These are phyloP conservation scores for Triplophysa siluroides DNA, from an alignment of 2,113 vertebrate species.

Conservation along the genomic window DNA sequence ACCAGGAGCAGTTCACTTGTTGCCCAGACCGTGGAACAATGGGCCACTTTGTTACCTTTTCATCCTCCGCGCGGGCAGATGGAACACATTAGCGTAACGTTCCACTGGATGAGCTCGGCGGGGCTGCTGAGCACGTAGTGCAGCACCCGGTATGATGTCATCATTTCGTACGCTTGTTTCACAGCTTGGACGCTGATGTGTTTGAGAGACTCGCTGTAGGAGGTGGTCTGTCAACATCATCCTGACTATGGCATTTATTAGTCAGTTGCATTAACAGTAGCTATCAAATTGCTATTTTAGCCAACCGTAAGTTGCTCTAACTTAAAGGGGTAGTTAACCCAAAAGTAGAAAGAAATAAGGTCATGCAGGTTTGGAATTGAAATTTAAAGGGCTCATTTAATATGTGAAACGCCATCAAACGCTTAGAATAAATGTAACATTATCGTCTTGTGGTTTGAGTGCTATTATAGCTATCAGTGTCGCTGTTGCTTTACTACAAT, in stretches of 20 bases:
- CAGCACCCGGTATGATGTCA: slow-evolving; percentile 13
- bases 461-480: background rate
- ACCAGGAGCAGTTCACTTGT: slow-evolving; percentile 45
- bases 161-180: slow-evolving; percentile 37
- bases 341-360: too few species aligned
- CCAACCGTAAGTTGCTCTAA: too few species aligned
- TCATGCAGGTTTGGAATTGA: background rate
- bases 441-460: too few species aligned
- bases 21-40: slow-evolving; percentile 54
- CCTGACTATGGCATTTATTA: background rate
- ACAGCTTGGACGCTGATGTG: slow-evolving; percentile 22
- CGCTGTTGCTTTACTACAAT: background rate
- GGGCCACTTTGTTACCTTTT: slow-evolving; percentile 57
- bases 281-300: too few species aligned
- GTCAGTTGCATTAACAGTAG: slow-evolving; percentile 17
- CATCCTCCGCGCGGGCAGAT: slow-evolving; percentile 21
- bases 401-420: too few species aligned
- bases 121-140: slow-evolving; percentile 24
- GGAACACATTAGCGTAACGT: slow-evolving; percentile 47
- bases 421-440: too few species aligned
- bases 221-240: slow-evolving; percentile 21
- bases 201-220: slow-evolving; percentile 6
- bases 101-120: slow-evolving; percentile 45
- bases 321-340: too few species aligned
- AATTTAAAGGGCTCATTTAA: background rate